Evolutionary conservation across 1,140 invertebrate species (phyloP), one percentile per base, ranked within the genome.

Genomic region (Drosophila sucinea): DNA sequence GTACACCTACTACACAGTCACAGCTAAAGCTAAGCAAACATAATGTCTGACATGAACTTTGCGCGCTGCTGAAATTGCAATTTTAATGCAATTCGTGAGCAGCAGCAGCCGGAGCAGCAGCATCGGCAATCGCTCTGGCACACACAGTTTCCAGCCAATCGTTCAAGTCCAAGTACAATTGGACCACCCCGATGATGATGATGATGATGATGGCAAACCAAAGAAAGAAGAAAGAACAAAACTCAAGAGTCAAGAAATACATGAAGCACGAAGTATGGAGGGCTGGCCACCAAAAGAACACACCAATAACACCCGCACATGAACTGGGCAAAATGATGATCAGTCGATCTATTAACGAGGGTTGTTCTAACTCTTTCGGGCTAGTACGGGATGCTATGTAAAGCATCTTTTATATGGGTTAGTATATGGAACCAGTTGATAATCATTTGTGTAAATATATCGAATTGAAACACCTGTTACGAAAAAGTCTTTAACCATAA

Each of bases 21-120:
- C 66, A 64, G 38, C 27, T 27, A 11, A n/a, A 61, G 25, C 51
- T 55, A 70, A 77, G 62, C 75, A 77, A 86, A 86, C 82, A 86
- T 86, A 87, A 86, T 87, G 86, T 85, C 78, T 78, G 80, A 90
- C 87, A 90, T 91, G 89, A 91, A 91, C 89, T 91, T 82, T 91
- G 83, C 79, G 81, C 81, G 80, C 87, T 87, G 83, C 83, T 90
- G 81, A 91, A 91, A 91, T 91, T 91, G 84, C 89, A 90, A 89
- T 91, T 91, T 91, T 91, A 91, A 91, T 91, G 89, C 89, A 91
- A 91, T 91, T 91, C 89, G 89, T 91, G 89, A 91, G 89, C 67
- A 61, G 10, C 63, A 71, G 35, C 63, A 47, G 32, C 27, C 33
- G 51, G 69, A 64, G 63, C 65, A 64, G 40, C 40, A 17, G n/a